Conservation (phyloP, 2,888 invertebrate species). For the Phorcus lineatus region DNA sequence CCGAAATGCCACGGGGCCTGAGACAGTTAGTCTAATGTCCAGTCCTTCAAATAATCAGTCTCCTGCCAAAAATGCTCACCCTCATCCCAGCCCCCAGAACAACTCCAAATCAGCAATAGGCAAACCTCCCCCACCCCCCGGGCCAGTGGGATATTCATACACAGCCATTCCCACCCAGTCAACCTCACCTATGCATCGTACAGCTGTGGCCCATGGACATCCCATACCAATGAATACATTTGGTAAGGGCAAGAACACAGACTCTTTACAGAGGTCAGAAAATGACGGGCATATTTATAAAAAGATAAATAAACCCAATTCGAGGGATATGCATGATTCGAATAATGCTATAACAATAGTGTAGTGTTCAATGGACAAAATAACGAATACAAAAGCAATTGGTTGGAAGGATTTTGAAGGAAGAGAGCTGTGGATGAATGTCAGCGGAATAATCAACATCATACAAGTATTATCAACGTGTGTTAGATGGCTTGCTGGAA, state of each 20-base stretch:
- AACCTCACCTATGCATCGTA: constrained; percentile 65
- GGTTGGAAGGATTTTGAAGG: not conserved
- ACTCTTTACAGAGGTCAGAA: not conserved
- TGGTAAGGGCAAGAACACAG: constrained; percentile 19
- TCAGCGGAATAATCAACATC: not conserved
- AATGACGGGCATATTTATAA: constrained; percentile 21
- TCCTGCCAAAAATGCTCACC: constrained; percentile 19
- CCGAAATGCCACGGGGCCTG: constrained; percentile 29
- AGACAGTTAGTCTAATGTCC: constrained; percentile 41
- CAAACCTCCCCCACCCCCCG: not conserved
- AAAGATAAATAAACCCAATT: constrained; percentile 18
- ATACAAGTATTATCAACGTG: not conserved
- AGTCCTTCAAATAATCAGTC: constrained; percentile 26
- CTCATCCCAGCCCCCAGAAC: constrained; percentile 8
- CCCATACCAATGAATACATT: constrained; percentile 38
- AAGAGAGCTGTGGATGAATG: too few species aligned
- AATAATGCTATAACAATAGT: constrained; percentile 69
- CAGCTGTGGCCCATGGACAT: constrained; percentile 37
- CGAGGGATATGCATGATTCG: constrained; percentile 32
- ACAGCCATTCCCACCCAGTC: constrained; percentile 63
- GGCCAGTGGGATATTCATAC: constrained; percentile 50
- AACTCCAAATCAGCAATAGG: constrained; percentile 26
- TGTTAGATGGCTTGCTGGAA: not conserved
- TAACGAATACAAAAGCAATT: not conserved
- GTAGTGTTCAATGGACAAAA: constrained; percentile 33